Conservation (phyloP, 2,113 vertebrate species). For the Apteryx mantelli region DNA sequence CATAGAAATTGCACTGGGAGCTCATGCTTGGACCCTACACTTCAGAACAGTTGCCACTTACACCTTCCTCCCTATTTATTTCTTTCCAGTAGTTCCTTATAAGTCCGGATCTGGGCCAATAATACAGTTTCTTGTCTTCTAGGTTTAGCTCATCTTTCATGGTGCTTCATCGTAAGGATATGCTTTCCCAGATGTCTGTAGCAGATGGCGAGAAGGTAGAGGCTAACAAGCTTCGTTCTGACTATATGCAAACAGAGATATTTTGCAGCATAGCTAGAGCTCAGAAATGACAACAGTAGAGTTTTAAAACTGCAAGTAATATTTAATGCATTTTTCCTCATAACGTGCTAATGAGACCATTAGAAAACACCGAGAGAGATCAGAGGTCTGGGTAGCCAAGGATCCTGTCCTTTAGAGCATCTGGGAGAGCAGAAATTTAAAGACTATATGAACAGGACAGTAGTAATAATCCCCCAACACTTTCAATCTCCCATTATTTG, state of each 20-base stretch:
- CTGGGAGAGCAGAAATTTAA: no score
- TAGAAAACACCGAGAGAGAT: no score
- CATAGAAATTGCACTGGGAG: no score
- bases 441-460: no score
- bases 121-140: conserved; percentile 66
- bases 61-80: conserved; percentile 7
- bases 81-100: background rate
- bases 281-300: conserved; percentile 58
- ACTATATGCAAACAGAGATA: conserved; percentile 30
- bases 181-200: conserved; percentile 56
- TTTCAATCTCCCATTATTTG: no score
- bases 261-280: conserved; percentile 52
- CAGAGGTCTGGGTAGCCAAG: no score
- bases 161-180: conserved; percentile 37
- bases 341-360: no score
- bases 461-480: no score
- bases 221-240: conserved; percentile 51
- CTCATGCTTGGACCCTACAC: no score
- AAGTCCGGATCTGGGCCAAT: conserved; percentile 27
- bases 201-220: conserved; percentile 23
- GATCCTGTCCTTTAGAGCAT: no score
- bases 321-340: conserved; percentile 59
- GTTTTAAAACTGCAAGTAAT: conserved; percentile 63
- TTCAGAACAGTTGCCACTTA: no score
- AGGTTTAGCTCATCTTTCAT: conserved; percentile 69